Base-by-base conservation (phyloP, 1,140 invertebrate species). In the Hypsibius dujardini region DNA sequence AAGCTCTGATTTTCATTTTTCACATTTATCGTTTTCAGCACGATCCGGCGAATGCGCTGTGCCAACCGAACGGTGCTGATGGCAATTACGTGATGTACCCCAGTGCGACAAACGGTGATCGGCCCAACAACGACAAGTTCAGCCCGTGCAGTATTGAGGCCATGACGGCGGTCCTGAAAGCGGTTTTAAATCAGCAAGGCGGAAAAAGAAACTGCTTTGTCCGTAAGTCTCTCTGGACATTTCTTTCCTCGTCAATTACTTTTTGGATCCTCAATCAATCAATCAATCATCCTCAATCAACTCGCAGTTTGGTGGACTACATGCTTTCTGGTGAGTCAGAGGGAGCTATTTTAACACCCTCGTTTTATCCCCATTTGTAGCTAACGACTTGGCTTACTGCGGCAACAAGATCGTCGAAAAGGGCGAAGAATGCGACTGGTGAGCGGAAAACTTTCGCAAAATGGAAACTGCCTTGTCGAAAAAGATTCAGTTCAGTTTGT, bases 41-140 rank as follows among this genome's bases (percentile, higher is more conserved):
- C 81, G 95, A 98, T 80, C 93, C 94, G 1, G 84, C 85, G 46
- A 87, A 92, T 78, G 12, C 78, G 77, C 2, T 78, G 75, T 95
- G 94, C 79, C 85, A 90, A 74, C 90, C 92, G 0, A 91, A 92
- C 73, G 90, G 91, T 47, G 80, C 87, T 77, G 88, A 92, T 81
- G 94, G 95, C 69, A 98, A 98, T 82, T 98, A 86, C 77, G 97
- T 98, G 73, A 97, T 97, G 93, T 96, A 95, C 79, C 90, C 92
- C 40, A 92, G 90, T 45, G 93, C 93, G 12, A 96, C 92, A 0
- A 90, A 89, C 69, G 93, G 93, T 45, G 90, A 94, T 80, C 83
- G 90, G 46, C 87, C 88, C 2, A 95, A 97, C 79, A 98, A 98
- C 79, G 90, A 90, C 72, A 90, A 90, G 79, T 96, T 97, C 81